phyloP scores from a whole-genome alignment of 1,140 invertebrate genomes.

The Caenorhabditis tropicalis region DNA sequence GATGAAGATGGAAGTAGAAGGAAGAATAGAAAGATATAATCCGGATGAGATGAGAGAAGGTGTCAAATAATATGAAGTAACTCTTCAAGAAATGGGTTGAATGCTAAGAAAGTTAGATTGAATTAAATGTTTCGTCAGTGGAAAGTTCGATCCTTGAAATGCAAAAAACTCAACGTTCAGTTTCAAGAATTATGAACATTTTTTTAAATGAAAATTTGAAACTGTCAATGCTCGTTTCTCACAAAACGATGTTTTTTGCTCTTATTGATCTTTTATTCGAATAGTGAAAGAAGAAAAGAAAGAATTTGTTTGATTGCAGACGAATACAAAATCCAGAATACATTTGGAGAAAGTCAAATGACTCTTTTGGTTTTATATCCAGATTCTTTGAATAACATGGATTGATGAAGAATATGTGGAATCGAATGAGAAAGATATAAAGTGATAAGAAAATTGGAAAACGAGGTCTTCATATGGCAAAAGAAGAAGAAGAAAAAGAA shows the following conservation, averaged over 20 bases:
- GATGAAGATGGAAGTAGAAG: not conserved
- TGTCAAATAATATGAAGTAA: not conserved
- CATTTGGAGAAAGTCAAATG: not conserved
- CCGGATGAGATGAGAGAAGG: not conserved
- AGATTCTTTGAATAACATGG: not conserved
- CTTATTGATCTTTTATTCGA: no score
- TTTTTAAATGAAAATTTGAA: no score
- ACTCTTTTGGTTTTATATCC: slow-evolving; percentile 7
- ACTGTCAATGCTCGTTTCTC: no score
- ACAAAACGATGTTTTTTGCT: no score
- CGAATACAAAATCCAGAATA: not conserved
- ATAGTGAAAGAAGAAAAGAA: no score
- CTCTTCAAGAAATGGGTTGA: not conserved
- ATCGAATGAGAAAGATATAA: not conserved
- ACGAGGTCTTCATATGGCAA: no score
- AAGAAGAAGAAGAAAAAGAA: not conserved
- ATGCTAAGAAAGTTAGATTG: not conserved
- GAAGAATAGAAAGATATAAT: not conserved
- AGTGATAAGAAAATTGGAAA: slow-evolving; percentile 2
- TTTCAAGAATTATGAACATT: no score
- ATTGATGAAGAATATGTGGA: not conserved
- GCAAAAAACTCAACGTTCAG: no score
- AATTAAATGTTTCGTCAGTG: no score
- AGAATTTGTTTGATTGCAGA: no score
- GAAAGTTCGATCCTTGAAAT: no score